These are phyloP conservation scores for Drosophila punjabiensis DNA, from an alignment of 1,140 invertebrate species.

Conservation along the genomic window DNA sequence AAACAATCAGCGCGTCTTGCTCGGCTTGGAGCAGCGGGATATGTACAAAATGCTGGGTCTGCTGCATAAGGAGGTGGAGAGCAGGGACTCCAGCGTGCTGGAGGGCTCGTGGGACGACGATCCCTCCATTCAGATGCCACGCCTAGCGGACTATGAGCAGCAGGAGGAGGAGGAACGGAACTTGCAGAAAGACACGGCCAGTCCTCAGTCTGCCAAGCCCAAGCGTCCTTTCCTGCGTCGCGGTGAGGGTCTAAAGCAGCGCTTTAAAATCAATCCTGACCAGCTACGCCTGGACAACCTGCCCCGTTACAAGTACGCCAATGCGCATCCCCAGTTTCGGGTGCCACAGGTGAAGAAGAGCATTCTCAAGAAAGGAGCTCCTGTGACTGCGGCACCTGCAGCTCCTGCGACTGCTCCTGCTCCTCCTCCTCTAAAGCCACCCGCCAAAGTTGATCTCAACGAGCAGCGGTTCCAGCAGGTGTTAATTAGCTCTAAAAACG, in stretches of 20 bases:
- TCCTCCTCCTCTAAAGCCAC: neutral
- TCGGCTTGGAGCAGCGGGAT: constrained; percentile 73
- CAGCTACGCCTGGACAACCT: constrained; percentile 73
- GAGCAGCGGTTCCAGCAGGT: constrained; percentile 71
- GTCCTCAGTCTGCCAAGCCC: constrained; percentile 34
- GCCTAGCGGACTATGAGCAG: constrained; percentile 13
- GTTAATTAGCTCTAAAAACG: constrained; percentile 50
- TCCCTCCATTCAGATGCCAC: constrained; percentile 48
- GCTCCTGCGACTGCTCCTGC: constrained; percentile 13
- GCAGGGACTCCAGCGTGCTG: constrained; percentile 12
- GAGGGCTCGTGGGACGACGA: constrained; percentile 32
- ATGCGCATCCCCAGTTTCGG: constrained; percentile 63
- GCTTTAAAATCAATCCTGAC: constrained; percentile 82
- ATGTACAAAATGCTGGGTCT: constrained; percentile 79
- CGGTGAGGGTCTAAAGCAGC: constrained; percentile 76
- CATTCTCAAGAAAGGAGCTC: constrained; percentile 36
- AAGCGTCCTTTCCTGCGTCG: constrained; percentile 74
- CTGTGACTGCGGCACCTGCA: neutral
- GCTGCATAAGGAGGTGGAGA: constrained; percentile 37
- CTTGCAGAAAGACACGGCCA: neutral
- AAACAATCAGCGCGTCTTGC: constrained; percentile 65
- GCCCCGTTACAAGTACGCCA: constrained; percentile 81
- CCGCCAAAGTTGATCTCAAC: constrained; percentile 30
- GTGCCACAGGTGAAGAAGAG: constrained; percentile 31
- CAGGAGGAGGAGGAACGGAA: constrained; percentile 7